A percentile compares a stretch with the other conserved stretches of the same genome.
phyloP scores from a whole-genome alignment of 2,113 vertebrate genomes.

The Phoenicopterus ruber region DNA sequence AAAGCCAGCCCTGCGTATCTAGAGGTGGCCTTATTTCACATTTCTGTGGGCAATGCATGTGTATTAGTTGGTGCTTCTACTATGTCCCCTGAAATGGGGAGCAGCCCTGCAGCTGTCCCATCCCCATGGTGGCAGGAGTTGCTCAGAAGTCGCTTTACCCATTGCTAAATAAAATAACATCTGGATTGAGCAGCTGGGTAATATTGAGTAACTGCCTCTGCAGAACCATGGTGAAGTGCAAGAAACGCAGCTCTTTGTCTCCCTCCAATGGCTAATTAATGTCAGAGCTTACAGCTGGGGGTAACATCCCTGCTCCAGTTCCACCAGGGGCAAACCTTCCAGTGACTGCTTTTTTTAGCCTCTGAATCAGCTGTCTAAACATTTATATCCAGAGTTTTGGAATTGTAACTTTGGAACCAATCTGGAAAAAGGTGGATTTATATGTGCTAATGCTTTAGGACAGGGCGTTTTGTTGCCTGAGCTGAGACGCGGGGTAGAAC shows the following conservation, averaged over 20 bases:
- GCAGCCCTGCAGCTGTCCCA: not conserved
- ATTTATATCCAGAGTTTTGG: not conserved
- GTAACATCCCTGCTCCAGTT: not conserved
- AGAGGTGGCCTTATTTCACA: not conserved
- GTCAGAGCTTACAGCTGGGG: not conserved
- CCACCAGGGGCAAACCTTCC: not conserved
- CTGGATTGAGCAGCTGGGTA: not conserved
- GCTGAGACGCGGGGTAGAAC: not conserved
- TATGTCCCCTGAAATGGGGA: not conserved
- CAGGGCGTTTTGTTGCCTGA: not conserved
- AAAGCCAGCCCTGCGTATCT: not conserved
- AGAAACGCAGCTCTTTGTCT: not conserved
- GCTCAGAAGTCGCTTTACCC: not conserved
- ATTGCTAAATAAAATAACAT: not conserved
- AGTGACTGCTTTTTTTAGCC: not conserved
- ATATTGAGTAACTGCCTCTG: not conserved
- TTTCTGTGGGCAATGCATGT: not conserved
- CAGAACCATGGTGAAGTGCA: not conserved
- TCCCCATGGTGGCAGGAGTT: not conserved
- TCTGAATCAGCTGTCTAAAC: not conserved
- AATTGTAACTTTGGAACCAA: not conserved
- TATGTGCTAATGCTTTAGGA: fast-evolving
- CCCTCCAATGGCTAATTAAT: not conserved
- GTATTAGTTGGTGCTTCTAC: not conserved
- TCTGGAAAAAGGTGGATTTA: not conserved